A percentile compares a stretch with the other conserved stretches of the same genome.
Conservation (phyloP, 2,888 invertebrate genomes). For the Drosophila nigritarsus region DNA sequence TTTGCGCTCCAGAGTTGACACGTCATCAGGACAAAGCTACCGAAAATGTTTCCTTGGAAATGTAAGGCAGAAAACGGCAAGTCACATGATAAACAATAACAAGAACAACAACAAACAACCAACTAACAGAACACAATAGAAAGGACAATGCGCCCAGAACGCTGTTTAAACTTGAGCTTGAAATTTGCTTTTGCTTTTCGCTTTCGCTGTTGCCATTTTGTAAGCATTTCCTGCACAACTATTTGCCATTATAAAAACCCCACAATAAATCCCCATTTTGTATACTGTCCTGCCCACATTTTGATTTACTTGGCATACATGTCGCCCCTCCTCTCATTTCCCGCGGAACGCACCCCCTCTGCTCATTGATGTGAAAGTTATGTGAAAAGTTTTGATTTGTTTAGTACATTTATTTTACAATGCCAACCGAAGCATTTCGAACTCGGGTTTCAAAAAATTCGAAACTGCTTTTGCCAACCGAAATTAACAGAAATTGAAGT, state of each 20-base stretch:
- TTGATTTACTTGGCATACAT: constrained; percentile 65
- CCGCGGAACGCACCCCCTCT: not conserved
- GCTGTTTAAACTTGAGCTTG: constrained; percentile 64
- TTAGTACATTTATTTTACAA: constrained; percentile 73
- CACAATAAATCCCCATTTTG: constrained; percentile 51
- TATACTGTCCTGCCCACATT: constrained; percentile 25
- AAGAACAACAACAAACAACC: constrained; percentile 5
- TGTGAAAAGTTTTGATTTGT: constrained; percentile 81
- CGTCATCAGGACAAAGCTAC: constrained; percentile 74
- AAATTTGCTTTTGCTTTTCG: constrained; percentile 40
- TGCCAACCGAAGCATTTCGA: constrained; percentile 45
- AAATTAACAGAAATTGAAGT: constrained; percentile 72
- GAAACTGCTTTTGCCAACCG: constrained; percentile 43
- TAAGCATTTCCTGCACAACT: constrained; percentile 55
- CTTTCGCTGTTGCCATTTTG: constrained; percentile 41
- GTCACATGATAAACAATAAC: constrained; percentile 67
- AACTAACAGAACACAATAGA: constrained; percentile 13
- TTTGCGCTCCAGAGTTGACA: constrained; percentile 72
- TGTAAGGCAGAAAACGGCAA: constrained; percentile 50
- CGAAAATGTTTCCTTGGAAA: constrained; percentile 56
- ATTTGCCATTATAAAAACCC: constrained; percentile 61
- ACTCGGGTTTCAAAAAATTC: constrained; percentile 29
- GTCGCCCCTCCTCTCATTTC: constrained; percentile 1
- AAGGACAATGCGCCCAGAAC: constrained; percentile 47
- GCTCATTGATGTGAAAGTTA: constrained; percentile 76